A percentile compares a stretch with the other conserved stretches of the same genome.
Conservation (phyloP, 2,113 vertebrate species). For the Chinchilla lanigera region DNA sequence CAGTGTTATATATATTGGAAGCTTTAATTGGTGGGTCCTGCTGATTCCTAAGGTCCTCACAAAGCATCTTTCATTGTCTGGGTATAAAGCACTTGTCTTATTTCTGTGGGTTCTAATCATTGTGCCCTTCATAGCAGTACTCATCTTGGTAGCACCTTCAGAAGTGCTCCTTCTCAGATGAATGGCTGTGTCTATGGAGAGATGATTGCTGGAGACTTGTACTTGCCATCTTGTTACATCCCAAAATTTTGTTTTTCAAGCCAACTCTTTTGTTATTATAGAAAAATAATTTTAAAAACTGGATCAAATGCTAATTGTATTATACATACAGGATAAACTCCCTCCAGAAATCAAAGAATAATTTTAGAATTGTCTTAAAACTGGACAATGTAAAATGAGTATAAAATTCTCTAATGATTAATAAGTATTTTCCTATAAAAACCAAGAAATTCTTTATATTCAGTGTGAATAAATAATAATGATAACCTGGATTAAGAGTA, state of each 20-base stretch:
- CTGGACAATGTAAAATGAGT: neutral
- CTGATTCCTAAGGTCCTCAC: neutral
- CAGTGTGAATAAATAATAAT: slow-evolving; percentile 9
- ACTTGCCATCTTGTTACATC: neutral
- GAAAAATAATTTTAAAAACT: slow-evolving; percentile 34
- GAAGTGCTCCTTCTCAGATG: neutral
- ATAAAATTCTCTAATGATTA: neutral
- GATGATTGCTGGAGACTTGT: too few species aligned
- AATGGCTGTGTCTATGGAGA: neutral
- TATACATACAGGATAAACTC: neutral
- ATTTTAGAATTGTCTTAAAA: slow-evolving; percentile 6
- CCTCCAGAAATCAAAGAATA: neutral
- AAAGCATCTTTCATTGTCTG: neutral
- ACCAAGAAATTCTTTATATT: neutral
- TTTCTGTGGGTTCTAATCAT: neutral
- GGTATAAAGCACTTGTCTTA: neutral
- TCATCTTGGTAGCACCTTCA: neutral
- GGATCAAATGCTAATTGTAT: neutral
- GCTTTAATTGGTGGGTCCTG: neutral
- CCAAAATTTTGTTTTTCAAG: neutral
- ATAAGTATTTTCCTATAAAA: slow-evolving; percentile 1
- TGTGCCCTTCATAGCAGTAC: neutral
- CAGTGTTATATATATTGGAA: neutral
- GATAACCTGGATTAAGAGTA: neutral
- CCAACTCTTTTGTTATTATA: neutral